Percentiles rank a stretch among this genome's conserved stretches.
Conservation (phyloP, 1,140 invertebrate species). For the Palaemon carinicauda region DNA sequence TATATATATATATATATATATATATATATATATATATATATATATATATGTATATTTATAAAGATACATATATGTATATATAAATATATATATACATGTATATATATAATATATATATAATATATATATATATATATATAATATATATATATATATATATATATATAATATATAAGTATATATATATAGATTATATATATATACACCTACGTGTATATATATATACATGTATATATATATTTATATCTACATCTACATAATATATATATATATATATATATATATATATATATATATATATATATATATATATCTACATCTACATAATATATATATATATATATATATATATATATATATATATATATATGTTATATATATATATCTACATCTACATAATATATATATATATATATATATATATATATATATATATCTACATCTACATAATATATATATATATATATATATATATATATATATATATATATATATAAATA, state of each 20-base stretch:
- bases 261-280: constrained; percentile 20
- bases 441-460: no score
- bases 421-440: no score
- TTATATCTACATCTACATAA: neutral
- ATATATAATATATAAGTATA: constrained; percentile 27
- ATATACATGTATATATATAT: no score
- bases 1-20: neutral
- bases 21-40: constrained; percentile 2
- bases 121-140: constrained; percentile 27
- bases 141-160: constrained; percentile 30
- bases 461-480: no score
- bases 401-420: no score
- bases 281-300: constrained; percentile 2
- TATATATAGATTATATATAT: constrained; percentile 13
- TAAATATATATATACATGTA: neutral
- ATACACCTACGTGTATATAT: no score
- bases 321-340: no score
- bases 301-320: constrained; percentile 4
- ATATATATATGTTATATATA: no score
- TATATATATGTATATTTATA: constrained; percentile 10
- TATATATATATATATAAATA: no score
- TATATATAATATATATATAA: constrained; percentile 14
- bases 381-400: no score
- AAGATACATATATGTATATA: neutral
- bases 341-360: no score